Conservation (phyloP, 37 sponge, comb jelly and placozoan species). For the Agelas oroides region DNA sequence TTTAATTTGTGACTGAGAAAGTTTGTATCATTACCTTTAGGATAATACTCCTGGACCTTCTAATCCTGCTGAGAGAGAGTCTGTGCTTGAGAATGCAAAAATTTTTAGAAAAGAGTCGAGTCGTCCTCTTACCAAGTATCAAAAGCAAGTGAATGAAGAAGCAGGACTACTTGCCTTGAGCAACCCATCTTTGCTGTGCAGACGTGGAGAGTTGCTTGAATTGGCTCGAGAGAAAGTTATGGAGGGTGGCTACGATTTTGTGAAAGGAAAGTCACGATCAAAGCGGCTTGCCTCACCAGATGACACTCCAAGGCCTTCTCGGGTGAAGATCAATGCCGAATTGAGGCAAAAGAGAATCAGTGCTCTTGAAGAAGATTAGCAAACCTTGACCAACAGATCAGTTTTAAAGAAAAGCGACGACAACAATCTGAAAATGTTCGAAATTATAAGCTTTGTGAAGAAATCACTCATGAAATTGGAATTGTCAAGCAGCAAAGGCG, state of each 20-base stretch:
- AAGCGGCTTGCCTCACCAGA: background rate
- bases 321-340: conserved; percentile 6
- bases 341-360: too few relatives aligned
- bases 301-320: background rate
- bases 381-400: background rate
- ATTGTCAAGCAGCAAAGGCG: background rate
- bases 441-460: conserved; percentile 35
- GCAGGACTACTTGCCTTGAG: background rate
- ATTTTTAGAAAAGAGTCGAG: background rate
- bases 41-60: too few relatives aligned
- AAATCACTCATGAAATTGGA: conserved; percentile 27
- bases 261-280: conserved; percentile 28
- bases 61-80: too few relatives aligned
- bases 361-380: too few relatives aligned
- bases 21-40: too few relatives aligned
- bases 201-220: background rate
- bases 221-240: background rate
- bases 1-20: too few relatives aligned
- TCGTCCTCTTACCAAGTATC: background rate
- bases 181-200: background rate
- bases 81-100: background rate
- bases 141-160: background rate
- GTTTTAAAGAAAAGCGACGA: conserved; percentile 20
- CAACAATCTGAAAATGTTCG: background rate
- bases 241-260: conserved; percentile 9